Evolutionary conservation across 2,797 vertebrate species (phyloP).

Genomic region (Poecilia velifera): DNA sequence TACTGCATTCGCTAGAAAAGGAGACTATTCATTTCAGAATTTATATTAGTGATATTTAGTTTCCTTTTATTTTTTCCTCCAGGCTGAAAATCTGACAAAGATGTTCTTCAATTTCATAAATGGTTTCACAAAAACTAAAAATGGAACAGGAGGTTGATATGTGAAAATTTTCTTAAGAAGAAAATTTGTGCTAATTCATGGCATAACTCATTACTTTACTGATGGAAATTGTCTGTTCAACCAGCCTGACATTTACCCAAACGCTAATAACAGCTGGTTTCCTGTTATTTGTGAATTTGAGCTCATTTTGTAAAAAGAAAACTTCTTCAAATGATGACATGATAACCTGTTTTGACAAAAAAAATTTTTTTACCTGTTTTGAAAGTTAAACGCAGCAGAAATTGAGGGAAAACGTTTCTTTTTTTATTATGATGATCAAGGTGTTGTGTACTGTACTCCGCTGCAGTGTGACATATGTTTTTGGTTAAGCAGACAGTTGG

Average conservation of each 20-base stretch:
- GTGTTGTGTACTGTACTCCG: constrained; percentile 35
- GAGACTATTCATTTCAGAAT: neutral
- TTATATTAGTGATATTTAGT: neutral
- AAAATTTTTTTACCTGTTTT: neutral
- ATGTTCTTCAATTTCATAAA: neutral
- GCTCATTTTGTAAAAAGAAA: neutral
- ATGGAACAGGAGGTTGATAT: neutral
- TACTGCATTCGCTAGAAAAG: neutral
- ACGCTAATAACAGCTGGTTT: neutral
- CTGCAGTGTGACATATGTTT: constrained; percentile 62
- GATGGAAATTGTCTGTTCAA: neutral
- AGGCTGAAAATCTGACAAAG: neutral
- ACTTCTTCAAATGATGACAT: neutral
- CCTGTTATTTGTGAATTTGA: neutral
- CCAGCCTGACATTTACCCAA: neutral
- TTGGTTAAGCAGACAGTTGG: constrained; percentile 63
- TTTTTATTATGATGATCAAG: constrained; percentile 34
- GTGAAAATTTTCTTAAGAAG: neutral
- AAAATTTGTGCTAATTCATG: neutral
- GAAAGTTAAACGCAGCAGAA: neutral
- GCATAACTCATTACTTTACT: neutral
- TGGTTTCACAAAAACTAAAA: no score
- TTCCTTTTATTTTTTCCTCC: neutral
- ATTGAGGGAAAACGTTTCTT: neutral
- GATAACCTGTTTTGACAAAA: neutral